phyloP scores from a whole-genome alignment of 2,113 vertebrate species.

The Rhinoptilus africanus region DNA sequence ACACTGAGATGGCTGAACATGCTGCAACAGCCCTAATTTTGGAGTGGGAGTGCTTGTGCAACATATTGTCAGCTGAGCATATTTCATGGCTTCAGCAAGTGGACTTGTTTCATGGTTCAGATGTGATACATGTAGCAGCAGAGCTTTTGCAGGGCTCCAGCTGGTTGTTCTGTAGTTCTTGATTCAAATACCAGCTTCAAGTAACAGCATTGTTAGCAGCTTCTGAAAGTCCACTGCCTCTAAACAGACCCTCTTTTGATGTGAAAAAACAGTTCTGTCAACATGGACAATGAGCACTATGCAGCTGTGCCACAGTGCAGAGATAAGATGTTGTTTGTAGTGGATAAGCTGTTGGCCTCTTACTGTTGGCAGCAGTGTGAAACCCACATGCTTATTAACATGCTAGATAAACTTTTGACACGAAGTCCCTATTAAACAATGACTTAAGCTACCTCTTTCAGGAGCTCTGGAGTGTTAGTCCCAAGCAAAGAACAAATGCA shows the following conservation, averaged over 20 bases:
- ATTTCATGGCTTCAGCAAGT: neutral
- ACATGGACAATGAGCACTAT: rapidly evolving
- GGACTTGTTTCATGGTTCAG: neutral
- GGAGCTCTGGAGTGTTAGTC: neutral
- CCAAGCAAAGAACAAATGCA: neutral
- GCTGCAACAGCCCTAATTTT: neutral
- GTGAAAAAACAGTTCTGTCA: neutral
- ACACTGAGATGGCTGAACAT: neutral
- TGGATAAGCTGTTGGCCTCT: neutral
- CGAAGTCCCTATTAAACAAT: neutral
- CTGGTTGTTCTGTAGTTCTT: neutral
- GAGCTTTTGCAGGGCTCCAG: neutral
- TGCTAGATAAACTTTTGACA: neutral
- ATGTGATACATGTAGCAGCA: neutral
- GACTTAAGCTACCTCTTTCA: neutral
- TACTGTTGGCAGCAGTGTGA: neutral
- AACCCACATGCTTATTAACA: neutral
- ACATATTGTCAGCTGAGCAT: rapidly evolving
- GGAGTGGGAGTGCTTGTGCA: neutral
- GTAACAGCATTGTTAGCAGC: neutral
- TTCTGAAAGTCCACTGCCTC: neutral
- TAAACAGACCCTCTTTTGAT: neutral
- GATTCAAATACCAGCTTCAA: neutral
- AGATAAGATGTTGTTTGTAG: neutral
- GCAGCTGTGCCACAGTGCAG: neutral